Base-by-base conservation (phyloP, 2,113 vertebrate genomes). In the Sminthopsis crassicaudata region DNA sequence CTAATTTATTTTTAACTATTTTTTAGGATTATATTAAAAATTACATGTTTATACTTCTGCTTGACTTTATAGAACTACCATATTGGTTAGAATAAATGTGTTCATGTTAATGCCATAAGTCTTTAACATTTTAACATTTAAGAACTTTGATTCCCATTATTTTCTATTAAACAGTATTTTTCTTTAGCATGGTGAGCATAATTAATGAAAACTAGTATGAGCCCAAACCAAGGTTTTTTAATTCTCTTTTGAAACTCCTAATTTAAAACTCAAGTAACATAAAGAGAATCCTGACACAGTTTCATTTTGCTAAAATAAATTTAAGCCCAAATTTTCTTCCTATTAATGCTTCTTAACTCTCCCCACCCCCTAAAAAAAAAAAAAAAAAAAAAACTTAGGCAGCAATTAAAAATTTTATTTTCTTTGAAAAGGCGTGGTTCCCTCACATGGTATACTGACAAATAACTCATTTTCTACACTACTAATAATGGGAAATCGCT, bases 401-500 rank as follows among this genome's bases (percentile, higher is more conserved):
- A 51, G 5, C 26, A 52, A 60, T 96, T 95, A n/a, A 92, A 97
- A 96, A 92, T 46, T 94, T 97, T 1, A 7, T 91, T 8, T 97
- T 96, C 27, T 92, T 95, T 95, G 22, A 52, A 93, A 93, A 91
- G 94, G 5, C 51, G 36, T 96, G 89, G 50, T n/a, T 53, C 92
- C 92, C 54, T 94, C 91, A 12, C 95, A 92, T 95, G 95, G 96
- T 91, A 8, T n/a, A 91, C 96, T 97, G 97, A 96, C 93, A 98
- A 98, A 96, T 94, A 24, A 90, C 52, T 57, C 91, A 54, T 94
- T 98, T 97, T 96, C 97, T 89, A 51, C 16, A 84, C 4, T 42
- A 84, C 23, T 84, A 42, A 22, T 42, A 22, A 22, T 19, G 67
- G n/a, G 67, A 84, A 97, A 95, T 96, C 14, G 93, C 67, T 95